A percentile compares a stretch with the other conserved stretches of the same genome.
Conservation (phyloP, 1,140 invertebrate genomes). For the Lasioglossum baleicum region DNA sequence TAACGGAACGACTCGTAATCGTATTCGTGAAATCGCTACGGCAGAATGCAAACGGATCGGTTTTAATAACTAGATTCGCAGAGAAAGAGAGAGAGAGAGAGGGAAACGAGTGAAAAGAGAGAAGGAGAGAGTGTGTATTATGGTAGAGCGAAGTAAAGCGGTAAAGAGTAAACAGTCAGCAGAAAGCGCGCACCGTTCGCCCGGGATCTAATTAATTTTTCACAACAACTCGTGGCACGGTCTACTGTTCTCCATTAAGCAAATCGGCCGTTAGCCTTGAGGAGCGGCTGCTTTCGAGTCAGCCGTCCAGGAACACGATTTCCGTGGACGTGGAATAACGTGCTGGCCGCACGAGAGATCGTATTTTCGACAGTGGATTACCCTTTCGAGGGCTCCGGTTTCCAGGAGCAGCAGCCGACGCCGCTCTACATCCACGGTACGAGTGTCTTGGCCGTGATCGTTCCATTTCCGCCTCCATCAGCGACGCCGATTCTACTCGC, state of each 20-base stretch:
- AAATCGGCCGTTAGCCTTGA: constrained; percentile 33
- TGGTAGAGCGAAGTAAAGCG: too few relatives aligned
- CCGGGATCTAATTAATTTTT: constrained; percentile 40
- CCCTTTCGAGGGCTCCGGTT: constrained; percentile 49
- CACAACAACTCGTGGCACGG: constrained; percentile 9
- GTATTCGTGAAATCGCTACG: constrained; percentile 17
- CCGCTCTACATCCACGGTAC: constrained; percentile 29
- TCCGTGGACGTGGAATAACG: constrained; percentile 59
- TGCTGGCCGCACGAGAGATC: constrained; percentile 48
- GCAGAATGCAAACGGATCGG: not conserved
- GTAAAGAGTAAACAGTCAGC: not conserved
- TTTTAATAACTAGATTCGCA: constrained; percentile 11
- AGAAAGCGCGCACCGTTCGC: not conserved
- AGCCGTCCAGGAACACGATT: constrained; percentile 50
- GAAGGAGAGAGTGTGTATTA: too few relatives aligned
- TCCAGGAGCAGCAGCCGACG: not conserved
- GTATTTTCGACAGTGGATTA: constrained; percentile 65
- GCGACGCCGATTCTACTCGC: constrained; percentile 52
- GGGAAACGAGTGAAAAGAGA: too few relatives aligned
- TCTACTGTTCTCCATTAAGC: constrained; percentile 23
- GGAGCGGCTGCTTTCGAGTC: constrained; percentile 29
- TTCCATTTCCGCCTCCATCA: constrained; percentile 67
- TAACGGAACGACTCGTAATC: constrained; percentile 13
- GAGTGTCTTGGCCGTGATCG: constrained; percentile 61
- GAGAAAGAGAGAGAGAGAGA: too few relatives aligned